Evolutionary conservation across 1,140 invertebrate genomes (phyloP), one percentile per base, ranked within the genome.

Genomic region (Drosophila seguyi): DNA sequence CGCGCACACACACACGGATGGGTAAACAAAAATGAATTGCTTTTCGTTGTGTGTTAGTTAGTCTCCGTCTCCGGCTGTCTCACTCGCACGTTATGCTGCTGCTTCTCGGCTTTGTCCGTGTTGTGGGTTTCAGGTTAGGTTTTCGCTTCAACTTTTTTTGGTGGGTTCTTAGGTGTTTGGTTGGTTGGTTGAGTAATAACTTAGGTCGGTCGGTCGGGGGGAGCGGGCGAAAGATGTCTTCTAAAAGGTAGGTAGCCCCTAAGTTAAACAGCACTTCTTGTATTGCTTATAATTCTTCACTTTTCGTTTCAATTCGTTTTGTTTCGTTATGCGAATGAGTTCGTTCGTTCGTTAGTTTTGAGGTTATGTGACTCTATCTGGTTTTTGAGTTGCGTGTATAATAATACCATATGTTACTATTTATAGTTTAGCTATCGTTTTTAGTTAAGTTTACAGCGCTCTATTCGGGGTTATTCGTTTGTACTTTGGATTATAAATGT

Each of bases 341-440:
- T 55, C 34, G 47, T 42, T 71, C 20, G 20, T 55, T 71, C 20
- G 52, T 42, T 31, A 50, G 48, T 20, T 58, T 66, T 67, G 58
- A 71, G 80, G 77, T 84, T 90, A 73, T 84, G 77, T 75, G 79
- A 59, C 74, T 82, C 59, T 61, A 50, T 52, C 75, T 83, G 79
- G 50, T 69, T 61, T 58, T 55, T 44, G 39, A 74, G 55, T 85
- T 74, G 75, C 84, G 71, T 75, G 72, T 78, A 72, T 84, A 88
- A 81, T 88, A 88, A 90, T 90, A 90, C 85, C 86, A 85, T 90
- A 90, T 90, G 85, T 90, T 90, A 68, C 85, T 81, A 88, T 88
- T 72, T 78, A 75, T 75, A 77, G 50, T 57, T 80, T 57, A 61
- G 62, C 68, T 65, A 45, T 77, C 44, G 39, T 44, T 61, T 81